Conservation (phyloP, 2,113 vertebrate species). For the Dasyurus viverrinus region DNA sequence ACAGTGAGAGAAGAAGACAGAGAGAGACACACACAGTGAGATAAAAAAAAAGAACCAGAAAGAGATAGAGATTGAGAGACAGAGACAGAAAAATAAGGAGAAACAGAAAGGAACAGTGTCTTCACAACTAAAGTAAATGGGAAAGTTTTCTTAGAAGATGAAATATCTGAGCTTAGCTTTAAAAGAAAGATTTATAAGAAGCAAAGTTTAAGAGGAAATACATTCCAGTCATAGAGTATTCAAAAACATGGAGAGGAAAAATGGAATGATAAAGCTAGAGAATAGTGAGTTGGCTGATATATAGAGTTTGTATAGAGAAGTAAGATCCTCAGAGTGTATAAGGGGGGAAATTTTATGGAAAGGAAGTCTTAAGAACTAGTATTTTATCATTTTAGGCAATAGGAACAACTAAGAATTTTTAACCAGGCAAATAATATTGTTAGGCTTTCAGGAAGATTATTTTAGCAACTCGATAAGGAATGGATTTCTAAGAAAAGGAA, state of each 20-base stretch:
- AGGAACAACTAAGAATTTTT: neutral
- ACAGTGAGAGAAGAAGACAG: no score
- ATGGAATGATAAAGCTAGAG: neutral
- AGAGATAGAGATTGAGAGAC: neutral
- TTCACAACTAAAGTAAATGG: neutral
- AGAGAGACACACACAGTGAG: no score
- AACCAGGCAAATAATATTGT: neutral
- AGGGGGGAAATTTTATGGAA: neutral
- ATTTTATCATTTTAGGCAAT: neutral
- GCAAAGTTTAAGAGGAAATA: neutral
- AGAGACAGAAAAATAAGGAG: neutral
- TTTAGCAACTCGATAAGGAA: neutral
- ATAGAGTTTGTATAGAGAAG: neutral
- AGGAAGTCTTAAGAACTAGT: neutral
- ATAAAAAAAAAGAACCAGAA: neutral
- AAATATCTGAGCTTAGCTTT: neutral
- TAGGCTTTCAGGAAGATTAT: neutral
- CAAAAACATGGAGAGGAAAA: neutral
- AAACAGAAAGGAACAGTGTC: neutral
- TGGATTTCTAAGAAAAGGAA: neutral
- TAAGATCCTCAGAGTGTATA: neutral
- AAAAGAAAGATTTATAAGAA: neutral
- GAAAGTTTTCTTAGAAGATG: neutral
- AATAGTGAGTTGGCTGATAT: neutral
- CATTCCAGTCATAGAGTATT: neutral